These are phyloP conservation scores for Mionectes olivaceus DNA, from an alignment of 2,797 vertebrate genomes.

Conservation along the genomic window DNA sequence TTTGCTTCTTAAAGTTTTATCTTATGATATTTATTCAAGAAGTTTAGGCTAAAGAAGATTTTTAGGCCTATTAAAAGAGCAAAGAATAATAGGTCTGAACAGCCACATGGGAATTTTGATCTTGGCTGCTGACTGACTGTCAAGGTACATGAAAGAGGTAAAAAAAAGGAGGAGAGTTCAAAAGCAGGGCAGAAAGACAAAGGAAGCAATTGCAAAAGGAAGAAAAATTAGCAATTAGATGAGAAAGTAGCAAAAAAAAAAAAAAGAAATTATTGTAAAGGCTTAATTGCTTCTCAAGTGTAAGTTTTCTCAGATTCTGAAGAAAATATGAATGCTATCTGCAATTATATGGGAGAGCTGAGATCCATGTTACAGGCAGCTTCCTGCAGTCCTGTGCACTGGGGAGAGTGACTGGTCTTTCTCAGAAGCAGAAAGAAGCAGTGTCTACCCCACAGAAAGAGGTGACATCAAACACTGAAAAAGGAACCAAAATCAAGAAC, in stretches of 20 bases:
- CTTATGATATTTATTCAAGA: not conserved
- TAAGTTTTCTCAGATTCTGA: not conserved
- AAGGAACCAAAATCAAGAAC: not conserved
- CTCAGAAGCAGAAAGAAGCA: not conserved
- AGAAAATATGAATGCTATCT: not conserved
- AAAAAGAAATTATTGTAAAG: not conserved
- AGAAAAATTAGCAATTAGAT: not conserved
- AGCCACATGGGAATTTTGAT: not conserved
- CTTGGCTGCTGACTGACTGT: not conserved
- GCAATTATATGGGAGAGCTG: not conserved
- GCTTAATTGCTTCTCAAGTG: not conserved
- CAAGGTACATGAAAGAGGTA: not conserved
- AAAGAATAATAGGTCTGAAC: not conserved
- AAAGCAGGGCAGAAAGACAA: not conserved
- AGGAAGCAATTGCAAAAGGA: not conserved
- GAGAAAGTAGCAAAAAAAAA: not conserved
- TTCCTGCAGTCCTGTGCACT: not conserved
- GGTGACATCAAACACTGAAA: not conserved
- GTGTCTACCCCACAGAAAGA: not conserved
- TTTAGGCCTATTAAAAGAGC: not conserved
- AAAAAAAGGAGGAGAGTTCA: not conserved
- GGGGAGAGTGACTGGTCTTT: not conserved
- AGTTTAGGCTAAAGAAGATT: not conserved
- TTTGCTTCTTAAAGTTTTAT: not conserved
- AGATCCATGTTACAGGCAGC: not conserved